Base-by-base conservation (phyloP, 2,797 vertebrate genomes). In the Rhinogobio ventralis region DNA sequence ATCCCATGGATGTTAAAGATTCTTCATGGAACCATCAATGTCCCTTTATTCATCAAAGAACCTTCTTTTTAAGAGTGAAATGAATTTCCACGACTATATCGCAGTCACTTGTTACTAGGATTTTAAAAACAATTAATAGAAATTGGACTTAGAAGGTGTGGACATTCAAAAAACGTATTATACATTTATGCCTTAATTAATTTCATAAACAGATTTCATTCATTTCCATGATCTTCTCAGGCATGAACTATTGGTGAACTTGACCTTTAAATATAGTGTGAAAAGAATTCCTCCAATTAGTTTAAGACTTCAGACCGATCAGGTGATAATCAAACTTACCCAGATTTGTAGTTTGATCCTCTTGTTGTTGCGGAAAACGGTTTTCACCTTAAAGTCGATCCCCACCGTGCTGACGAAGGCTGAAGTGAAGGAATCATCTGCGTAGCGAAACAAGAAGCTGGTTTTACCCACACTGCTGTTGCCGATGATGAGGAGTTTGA, bases 371-470 rank as follows among this genome's bases (percentile, higher is more conserved):
- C 95, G 92, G 79, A 95, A 96, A 84, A 96, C 94, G 0, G 96
- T 96, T 91, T 96, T 96, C 88, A 96, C 95, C 87, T 96, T 96
- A 88, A 96, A 96, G 92, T 96, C 95, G 5, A 96, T 96, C 86
- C 96, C 96, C 84, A 96, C 95, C 0, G 96, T 96, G 90, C 95
- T 96, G 89, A 96, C 94, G 0, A 96, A 96, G 88, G 95, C 95
- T 0, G 95, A 94, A 0, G 94, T 96, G 92, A 96, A 96, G 73
- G 96, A 95, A 87, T 96, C 95, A 0, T 96, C 95, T 0, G 95
- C 95, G 0, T 96, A 96, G 28, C 96, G 95, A 91, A 96, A 96
- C 64, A 96, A 91, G 87, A 96, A 96, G 17, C 95, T 95, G 0
- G 96, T 96, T 88, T 96, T 96, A 46, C 96, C 96, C 85, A 96